Base-by-base conservation (phyloP, 2,888 invertebrate genomes). In the Machimus rusticus region DNA sequence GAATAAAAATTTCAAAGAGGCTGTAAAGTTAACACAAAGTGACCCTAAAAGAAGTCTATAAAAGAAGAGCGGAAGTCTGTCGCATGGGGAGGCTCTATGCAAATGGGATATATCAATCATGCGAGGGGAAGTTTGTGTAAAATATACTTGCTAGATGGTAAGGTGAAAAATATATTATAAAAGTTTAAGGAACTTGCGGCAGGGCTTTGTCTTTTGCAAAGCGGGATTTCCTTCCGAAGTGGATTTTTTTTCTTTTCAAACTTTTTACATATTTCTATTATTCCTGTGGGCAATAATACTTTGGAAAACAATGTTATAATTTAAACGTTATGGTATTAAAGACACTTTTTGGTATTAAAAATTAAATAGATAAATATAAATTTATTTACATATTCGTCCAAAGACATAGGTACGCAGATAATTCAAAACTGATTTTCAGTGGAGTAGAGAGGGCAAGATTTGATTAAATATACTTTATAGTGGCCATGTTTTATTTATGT, bases 11-110 rank as follows among this genome's bases (percentile, higher is more conserved):
- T 85, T 85, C 85, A 85, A 85, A 85, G 85, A 85, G 74, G 74
- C 85, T 74, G 74, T 85, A 85, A 85, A 85, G 85, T 85, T 85
- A 85, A 85, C 85, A 74, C 74, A 85, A 85, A 85, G 74, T 85
- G 85, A 85, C 85, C 85, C 74, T 74, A 74, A 85, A 74, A 57
- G 85, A 85, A 43, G 85, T 74, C 43, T 66, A 66, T 74, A 85
- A 85, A 85, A 46, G 85, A 12, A 51, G 31, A 34, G 31, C 74
- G 43, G 55, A 31, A n/a, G 74, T 16, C 39, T 74, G 85, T 74
- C 39, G 74, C 57, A 66, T 51, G 37, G 82, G 37, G 34, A 57
- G 57, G 82, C 19, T 34, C 85, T 85, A 85, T 74, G 85, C 85
- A 85, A 85, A 85, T 85, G 85, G 57, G 85, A 16, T 74, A 85